Evolutionary conservation across 2,888 invertebrate species (phyloP), one percentile per base, ranked within the genome.

Genomic region (Himalopsyche japonica): DNA sequence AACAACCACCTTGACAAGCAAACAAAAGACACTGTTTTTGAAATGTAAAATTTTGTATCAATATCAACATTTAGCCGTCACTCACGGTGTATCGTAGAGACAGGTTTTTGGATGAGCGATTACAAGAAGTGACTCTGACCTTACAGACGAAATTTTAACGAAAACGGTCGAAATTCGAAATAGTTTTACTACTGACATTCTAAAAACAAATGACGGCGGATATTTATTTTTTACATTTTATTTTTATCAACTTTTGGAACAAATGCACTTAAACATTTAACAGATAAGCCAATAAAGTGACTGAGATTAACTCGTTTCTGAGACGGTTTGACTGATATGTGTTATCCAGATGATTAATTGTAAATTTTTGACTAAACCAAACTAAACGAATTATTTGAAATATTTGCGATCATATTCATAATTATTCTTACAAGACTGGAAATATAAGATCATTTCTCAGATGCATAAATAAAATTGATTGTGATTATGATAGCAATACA

Each of bases 41-140:
- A 79, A 84, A 81, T 49, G 79, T 70, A 82, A 57, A 81, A 79
- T 81, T 49, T 47, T 10, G 64, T 70, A 27, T 43, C 43, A 83
- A 85, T 86, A 86, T 84, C 82, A 70, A 84, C 70, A n/a, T 49
- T 84, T 24, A 10, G 57, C 57, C 20, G 57, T 57, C 57, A 57
- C 57, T 57, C 57, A 83, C 47, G 37, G 20, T n/a, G 76, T 24
- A 47, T 34, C 4, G 57, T 37, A 64, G 30, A 79, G 84, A 85
- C 86, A 85, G 86, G 86, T 86, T 86, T 86, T 80, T 37, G 34
- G 81, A 81, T 27, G 49, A 30, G 81, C 81, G 85, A 85, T 85
- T 85, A 83, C 85, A 80, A n/a, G 43, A 20, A 84, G 76, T 30
- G 83, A 82, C 82, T 80, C 83, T 84, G 84, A 84, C 84, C 86